Evolutionary conservation across 2,797 vertebrate genomes (phyloP).

Genomic region (Peromyscus melanophrys): DNA sequence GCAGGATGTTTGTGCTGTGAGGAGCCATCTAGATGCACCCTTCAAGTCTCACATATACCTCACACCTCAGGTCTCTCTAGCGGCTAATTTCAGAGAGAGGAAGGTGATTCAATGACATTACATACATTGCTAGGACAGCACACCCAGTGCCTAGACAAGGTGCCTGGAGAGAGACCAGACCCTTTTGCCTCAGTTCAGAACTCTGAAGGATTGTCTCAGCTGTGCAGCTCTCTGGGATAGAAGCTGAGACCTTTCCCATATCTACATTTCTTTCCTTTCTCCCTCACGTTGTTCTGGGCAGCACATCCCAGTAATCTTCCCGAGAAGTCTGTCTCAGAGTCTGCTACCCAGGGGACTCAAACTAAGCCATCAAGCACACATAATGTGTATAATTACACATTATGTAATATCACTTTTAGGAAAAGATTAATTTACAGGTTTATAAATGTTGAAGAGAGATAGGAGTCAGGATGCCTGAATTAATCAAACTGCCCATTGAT

Average conservation of each 20-base stretch:
- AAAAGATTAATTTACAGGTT: slow-evolving; percentile 47
- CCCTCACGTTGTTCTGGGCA: not conserved
- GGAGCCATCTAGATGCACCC: not conserved
- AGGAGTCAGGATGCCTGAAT: slow-evolving; percentile 23
- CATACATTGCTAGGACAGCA: not conserved
- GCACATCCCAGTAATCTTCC: not conserved
- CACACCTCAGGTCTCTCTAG: not conserved
- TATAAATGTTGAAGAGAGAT: slow-evolving; percentile 52
- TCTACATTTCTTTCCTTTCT: not conserved
- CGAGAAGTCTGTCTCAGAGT: not conserved
- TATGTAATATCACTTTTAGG: slow-evolving; percentile 51
- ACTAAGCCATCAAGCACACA: not conserved
- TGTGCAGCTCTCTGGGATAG: not conserved
- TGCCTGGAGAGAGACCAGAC: not conserved
- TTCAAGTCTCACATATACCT: not conserved
- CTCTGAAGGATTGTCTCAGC: not conserved
- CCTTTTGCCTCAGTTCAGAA: not conserved
- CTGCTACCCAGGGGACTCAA: slow-evolving; percentile 24
- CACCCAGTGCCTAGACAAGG: not conserved
- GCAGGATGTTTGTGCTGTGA: not conserved
- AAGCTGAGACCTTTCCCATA: not conserved
- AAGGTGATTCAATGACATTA: not conserved
- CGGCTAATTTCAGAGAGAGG: not conserved
- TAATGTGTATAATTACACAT: slow-evolving; percentile 30
- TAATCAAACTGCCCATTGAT: not conserved